Evolutionary conservation across 1,140 invertebrate genomes (phyloP).

Genomic region (Conus betulinus): DNA sequence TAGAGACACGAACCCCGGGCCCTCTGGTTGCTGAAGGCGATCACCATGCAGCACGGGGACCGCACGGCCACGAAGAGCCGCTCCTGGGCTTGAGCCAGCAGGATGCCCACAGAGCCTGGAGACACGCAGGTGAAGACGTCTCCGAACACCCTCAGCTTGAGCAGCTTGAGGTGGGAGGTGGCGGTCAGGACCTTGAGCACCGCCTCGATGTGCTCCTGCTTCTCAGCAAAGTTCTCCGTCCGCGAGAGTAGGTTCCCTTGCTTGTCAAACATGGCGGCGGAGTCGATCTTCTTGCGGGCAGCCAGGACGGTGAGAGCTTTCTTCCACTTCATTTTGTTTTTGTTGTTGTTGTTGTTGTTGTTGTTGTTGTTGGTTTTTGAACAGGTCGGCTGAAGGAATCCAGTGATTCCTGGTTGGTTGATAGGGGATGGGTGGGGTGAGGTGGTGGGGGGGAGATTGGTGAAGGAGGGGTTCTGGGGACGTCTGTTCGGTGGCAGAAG

Average conservation of each 20-base stretch:
- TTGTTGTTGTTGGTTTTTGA: no score
- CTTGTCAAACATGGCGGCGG: slow-evolving; percentile 28
- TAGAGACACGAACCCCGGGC: slow-evolving; percentile 42
- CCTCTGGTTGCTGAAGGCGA: slow-evolving; percentile 36
- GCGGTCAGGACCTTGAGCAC: background rate
- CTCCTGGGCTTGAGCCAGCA: slow-evolving; percentile 16
- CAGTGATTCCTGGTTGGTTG: background rate
- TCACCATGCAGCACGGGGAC: slow-evolving; percentile 28
- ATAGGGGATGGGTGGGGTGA: background rate
- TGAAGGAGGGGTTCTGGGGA: background rate
- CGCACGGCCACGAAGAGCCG: slow-evolving; percentile 29
- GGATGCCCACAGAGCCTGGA: background rate
- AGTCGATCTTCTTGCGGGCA: slow-evolving; percentile 24
- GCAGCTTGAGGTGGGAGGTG: background rate
- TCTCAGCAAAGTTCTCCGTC: slow-evolving; percentile 34
- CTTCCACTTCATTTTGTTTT: background rate
- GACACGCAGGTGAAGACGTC: slow-evolving; percentile 31
- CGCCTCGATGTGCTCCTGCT: slow-evolving; percentile 19
- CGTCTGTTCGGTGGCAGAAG: background rate
- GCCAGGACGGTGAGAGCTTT: slow-evolving; percentile 24
- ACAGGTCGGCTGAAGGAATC: no score
- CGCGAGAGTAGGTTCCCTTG: slow-evolving; percentile 21
- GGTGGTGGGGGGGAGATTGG: background rate
- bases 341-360: no score
- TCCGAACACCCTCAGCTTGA: slow-evolving; percentile 27